phyloP scores from a whole-genome alignment of 2,888 invertebrate species.

The Sphaerophoria taeniata region DNA sequence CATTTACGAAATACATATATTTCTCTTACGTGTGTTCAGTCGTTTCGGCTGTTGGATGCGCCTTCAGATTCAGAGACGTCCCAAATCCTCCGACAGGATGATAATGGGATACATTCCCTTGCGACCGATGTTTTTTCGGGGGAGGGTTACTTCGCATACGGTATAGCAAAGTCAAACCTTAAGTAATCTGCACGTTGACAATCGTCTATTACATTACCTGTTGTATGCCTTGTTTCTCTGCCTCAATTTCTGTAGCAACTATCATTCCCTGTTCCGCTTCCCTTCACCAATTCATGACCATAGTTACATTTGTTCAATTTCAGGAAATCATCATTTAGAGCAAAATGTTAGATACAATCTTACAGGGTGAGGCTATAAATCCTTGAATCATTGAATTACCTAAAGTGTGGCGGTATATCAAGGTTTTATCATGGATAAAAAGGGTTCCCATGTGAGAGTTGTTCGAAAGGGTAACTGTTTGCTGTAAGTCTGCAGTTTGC shows the following conservation, averaged over 20 bases:
- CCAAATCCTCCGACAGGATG: background rate
- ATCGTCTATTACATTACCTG: constrained; percentile 56
- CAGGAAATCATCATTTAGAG: constrained; percentile 17
- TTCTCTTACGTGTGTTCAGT: constrained; percentile 36
- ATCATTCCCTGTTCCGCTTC: background rate
- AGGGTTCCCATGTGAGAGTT: constrained; percentile 1
- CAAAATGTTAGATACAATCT: background rate
- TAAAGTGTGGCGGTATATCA: background rate
- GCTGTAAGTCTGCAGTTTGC: background rate
- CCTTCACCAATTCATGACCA: background rate
- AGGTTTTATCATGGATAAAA: constrained; percentile 12
- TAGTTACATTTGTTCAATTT: background rate
- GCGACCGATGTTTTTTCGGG: constrained; percentile 28
- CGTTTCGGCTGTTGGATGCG: background rate
- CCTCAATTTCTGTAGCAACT: background rate
- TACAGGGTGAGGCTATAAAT: constrained; percentile 26
- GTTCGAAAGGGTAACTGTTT: background rate
- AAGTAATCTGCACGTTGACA: constrained; percentile 54
- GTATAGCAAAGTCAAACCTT: constrained; percentile 42
- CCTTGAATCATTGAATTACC: constrained; percentile 16
- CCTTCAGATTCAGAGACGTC: constrained; percentile 17
- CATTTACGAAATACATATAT: constrained; percentile 39
- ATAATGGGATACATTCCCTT: constrained; percentile 58
- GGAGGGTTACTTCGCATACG: background rate
- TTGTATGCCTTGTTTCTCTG: constrained; percentile 41